A percentile compares a stretch with the other conserved stretches of the same genome.
phyloP scores from a whole-genome alignment of 1,140 invertebrate species.

The Daktulosphaira vitifoliae region DNA sequence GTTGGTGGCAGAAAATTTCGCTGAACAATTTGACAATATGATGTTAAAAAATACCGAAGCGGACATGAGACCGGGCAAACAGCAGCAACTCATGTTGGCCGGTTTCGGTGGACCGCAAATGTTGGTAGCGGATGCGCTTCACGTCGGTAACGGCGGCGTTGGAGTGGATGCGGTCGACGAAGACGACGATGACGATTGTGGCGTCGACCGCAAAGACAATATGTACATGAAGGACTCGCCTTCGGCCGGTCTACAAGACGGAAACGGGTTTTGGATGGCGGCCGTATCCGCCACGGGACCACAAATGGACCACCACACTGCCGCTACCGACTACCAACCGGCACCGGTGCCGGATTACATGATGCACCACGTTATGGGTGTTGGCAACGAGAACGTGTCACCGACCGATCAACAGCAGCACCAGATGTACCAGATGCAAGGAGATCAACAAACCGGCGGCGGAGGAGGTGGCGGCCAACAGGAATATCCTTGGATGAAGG shows the following conservation, averaged over 20 bases:
- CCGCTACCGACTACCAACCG: slow-evolving; percentile 71
- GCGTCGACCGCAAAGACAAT: slow-evolving; percentile 24
- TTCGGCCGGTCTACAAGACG: slow-evolving; percentile 35
- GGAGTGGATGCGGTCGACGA: slow-evolving; percentile 14
- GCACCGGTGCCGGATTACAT: slow-evolving; percentile 87
- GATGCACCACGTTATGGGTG: slow-evolving; percentile 53
- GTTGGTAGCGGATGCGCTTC: slow-evolving; percentile 16
- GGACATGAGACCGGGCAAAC: slow-evolving; percentile 22
- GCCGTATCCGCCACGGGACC: slow-evolving; percentile 48
- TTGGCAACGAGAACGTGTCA: slow-evolving; percentile 51
- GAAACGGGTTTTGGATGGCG: slow-evolving; percentile 50
- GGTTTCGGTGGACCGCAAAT: slow-evolving; percentile 23
- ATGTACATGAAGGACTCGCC: slow-evolving; percentile 26
- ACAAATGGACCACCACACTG: slow-evolving; percentile 45
- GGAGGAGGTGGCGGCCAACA: slow-evolving; percentile 55
- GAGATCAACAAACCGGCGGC: slow-evolving; percentile 38
- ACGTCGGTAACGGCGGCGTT: slow-evolving; percentile 1
- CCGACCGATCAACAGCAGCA: slow-evolving; percentile 46
- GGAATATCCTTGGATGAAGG: slow-evolving; percentile 95
- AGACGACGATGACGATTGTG: slow-evolving; percentile 30
- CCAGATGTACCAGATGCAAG: slow-evolving; percentile 33
- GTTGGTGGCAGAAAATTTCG: no score
- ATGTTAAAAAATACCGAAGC: slow-evolving; percentile 26
- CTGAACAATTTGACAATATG: no score
- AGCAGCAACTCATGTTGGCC: slow-evolving; percentile 25